Evolutionary conservation across 2,113 vertebrate genomes (phyloP).

Genomic region (Scomber japonicus): DNA sequence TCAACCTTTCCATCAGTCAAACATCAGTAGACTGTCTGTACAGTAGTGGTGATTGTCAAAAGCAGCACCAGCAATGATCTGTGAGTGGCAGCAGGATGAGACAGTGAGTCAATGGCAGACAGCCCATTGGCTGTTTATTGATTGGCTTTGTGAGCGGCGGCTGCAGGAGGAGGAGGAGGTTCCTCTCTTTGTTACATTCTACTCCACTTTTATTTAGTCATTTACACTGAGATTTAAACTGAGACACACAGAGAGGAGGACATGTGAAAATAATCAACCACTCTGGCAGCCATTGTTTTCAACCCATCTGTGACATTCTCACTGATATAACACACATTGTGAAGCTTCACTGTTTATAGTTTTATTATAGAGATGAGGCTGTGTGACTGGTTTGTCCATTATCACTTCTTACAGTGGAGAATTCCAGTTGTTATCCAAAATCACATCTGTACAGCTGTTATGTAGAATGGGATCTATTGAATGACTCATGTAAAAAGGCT

Average conservation of each 20-base stretch:
- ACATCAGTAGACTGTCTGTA: slow-evolving; percentile 1
- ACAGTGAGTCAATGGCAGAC: slow-evolving; percentile 68
- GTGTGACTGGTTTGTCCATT: too few species aligned
- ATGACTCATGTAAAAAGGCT: too few species aligned
- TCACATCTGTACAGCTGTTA: too few species aligned
- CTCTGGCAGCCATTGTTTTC: background rate
- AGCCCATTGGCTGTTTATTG: slow-evolving; percentile 72
- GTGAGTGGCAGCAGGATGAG: slow-evolving; percentile 52
- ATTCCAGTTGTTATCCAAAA: too few species aligned
- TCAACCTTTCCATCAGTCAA: background rate
- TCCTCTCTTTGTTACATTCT: slow-evolving; percentile 42
- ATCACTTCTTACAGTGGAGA: too few species aligned
- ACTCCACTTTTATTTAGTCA: slow-evolving; percentile 4
- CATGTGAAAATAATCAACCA: background rate
- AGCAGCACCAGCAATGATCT: slow-evolving; percentile 45
- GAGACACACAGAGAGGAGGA: background rate
- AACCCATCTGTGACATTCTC: background rate
- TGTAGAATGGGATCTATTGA: too few species aligned
- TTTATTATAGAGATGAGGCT: background rate
- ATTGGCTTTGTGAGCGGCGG: slow-evolving; percentile 48
- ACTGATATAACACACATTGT: background rate
- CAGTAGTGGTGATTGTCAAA: slow-evolving; percentile 16
- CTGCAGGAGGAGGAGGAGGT: background rate
- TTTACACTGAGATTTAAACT: background rate
- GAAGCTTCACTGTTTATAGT: background rate